Evolutionary conservation across 1,140 invertebrate genomes (phyloP).

Genomic region (Lepidurus arcticus): DNA sequence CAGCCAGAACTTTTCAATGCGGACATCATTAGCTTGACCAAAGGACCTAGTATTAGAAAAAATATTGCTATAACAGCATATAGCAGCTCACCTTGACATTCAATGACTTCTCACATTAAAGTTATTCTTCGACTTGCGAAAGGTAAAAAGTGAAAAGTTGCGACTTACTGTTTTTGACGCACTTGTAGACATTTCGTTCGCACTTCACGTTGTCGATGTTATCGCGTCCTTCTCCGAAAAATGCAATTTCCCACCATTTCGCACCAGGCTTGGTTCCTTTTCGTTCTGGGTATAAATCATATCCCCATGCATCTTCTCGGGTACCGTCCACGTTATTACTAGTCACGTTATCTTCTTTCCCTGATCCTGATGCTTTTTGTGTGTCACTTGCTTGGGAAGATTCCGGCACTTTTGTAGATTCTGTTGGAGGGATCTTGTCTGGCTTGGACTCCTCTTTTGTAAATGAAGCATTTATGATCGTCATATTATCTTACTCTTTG

Average conservation of each 20-base stretch:
- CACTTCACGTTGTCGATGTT: constrained; percentile 67
- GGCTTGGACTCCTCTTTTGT: neutral
- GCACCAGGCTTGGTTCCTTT: constrained; percentile 53
- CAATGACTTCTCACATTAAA: too few relatives aligned
- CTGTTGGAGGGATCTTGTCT: neutral
- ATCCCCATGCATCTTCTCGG: constrained; percentile 50
- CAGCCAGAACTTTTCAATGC: constrained; percentile 80
- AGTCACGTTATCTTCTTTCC: neutral
- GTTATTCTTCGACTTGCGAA: too few relatives aligned
- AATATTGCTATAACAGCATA: constrained; percentile 39
- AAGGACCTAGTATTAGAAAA: constrained; percentile 52
- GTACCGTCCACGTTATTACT: neutral
- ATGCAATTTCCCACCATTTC: constrained; percentile 52
- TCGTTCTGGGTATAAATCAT: constrained; percentile 81
- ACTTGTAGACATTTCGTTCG: constrained; percentile 69
- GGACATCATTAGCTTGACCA: constrained; percentile 75
- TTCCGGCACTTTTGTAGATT: neutral
- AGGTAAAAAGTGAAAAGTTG: constrained; percentile 36
- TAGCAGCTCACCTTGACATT: neutral
- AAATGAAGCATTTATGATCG: neutral
- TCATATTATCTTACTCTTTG: neutral
- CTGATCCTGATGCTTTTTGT: neutral
- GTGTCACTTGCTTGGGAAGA: neutral
- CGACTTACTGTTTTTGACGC: constrained; percentile 65
- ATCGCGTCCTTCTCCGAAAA: constrained; percentile 59